A percentile compares a stretch with the other conserved stretches of the same genome.
These are phyloP conservation scores for Drosophila carrolli DNA, from an alignment of 1,140 invertebrate species.

Conservation along the genomic window DNA sequence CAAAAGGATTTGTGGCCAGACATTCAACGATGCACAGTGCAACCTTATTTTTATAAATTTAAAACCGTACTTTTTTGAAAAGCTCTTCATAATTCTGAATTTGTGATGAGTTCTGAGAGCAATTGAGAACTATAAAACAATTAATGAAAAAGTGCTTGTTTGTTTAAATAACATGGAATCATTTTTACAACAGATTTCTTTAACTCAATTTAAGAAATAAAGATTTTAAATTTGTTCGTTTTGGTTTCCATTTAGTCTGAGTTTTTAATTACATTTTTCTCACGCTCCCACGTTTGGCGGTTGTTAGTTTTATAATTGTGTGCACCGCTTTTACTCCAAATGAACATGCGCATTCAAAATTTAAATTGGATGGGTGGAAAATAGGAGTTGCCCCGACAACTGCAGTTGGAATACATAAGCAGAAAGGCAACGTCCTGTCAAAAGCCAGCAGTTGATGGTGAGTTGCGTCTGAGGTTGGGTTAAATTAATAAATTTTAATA, in stretches of 20 bases:
- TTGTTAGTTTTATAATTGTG: slow-evolving; percentile 62
- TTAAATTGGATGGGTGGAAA: slow-evolving; percentile 30
- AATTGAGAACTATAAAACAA: no score
- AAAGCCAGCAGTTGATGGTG: slow-evolving; percentile 23
- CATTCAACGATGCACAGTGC: background rate
- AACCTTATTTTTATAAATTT: background rate
- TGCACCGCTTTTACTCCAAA: slow-evolving; percentile 49
- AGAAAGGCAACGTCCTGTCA: slow-evolving; percentile 27
- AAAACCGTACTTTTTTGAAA: no score
- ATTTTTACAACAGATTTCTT: background rate
- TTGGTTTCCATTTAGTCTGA: background rate
- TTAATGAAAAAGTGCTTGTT: no score
- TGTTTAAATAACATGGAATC: no score
- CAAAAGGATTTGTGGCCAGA: background rate
- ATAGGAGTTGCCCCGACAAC: slow-evolving; percentile 5
- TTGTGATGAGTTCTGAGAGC: no score
- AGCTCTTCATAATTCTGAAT: no score
- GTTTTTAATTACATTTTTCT: slow-evolving; percentile 69
- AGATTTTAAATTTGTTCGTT: background rate
- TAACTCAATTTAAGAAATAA: background rate
- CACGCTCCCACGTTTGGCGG: slow-evolving; percentile 26
- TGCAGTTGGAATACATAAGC: background rate
- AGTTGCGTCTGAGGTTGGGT: background rate
- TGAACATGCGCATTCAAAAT: slow-evolving; percentile 50
- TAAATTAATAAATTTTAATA: slow-evolving; percentile 1